phyloP scores from a whole-genome alignment of 92 coral and sea anemone genomes.

The Pocillopora grandis region DNA sequence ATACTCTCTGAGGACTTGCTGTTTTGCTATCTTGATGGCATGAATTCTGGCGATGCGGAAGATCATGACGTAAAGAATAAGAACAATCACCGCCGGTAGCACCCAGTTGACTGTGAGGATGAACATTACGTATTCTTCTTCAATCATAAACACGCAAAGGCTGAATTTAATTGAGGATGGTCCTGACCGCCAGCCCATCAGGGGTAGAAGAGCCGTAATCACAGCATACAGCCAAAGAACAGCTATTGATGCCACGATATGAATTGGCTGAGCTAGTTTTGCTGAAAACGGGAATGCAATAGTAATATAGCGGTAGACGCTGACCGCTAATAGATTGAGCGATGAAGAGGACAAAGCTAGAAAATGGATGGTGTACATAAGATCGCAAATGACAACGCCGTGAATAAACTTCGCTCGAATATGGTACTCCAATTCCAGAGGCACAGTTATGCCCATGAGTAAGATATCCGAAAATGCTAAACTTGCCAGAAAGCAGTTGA shows the following conservation, averaged over 20 bases:
- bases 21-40: conserved; percentile 67
- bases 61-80: conserved; percentile 66
- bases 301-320: conserved; percentile 76
- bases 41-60: conserved; percentile 79
- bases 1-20: conserved; percentile 52
- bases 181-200: conserved; percentile 73
- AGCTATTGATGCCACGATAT: conserved; percentile 36
- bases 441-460: conserved; percentile 51
- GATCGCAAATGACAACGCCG: conserved; percentile 61
- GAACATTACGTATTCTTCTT: conserved; percentile 55
- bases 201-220: conserved; percentile 58
- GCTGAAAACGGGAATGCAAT: conserved; percentile 74
- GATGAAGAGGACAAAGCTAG: conserved; percentile 70
- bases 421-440: conserved; percentile 76
- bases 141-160: conserved; percentile 38
- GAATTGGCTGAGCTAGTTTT: conserved; percentile 51
- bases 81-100: conserved; percentile 61
- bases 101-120: conserved; percentile 69
- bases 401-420: conserved; percentile 61
- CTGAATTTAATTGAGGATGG: conserved; percentile 23
- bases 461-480: conserved; percentile 70
- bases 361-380: conserved; percentile 60
- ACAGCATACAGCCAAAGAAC: conserved; percentile 72
- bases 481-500: conserved; percentile 73
- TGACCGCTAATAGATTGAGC: conserved; percentile 69